Evolutionary conservation across 2,888 invertebrate species (phyloP).

Genomic region (Volucella inflata): DNA sequence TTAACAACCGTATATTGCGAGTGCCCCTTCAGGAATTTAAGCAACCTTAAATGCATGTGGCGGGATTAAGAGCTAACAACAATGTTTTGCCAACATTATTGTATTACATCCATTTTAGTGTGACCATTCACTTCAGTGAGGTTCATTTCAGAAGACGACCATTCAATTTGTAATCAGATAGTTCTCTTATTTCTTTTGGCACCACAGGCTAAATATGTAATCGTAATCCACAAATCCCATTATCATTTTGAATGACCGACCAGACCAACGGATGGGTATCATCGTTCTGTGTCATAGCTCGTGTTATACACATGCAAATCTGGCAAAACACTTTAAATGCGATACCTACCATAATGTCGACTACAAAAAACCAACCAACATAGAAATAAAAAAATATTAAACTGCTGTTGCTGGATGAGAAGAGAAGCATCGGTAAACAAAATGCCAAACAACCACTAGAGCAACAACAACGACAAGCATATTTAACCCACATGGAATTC

Average conservation of each 20-base stretch:
- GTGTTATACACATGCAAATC: conserved; percentile 73
- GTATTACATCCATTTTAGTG: background rate
- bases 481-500: conserved; percentile 54
- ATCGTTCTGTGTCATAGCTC: conserved; percentile 67
- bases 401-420: conserved; percentile 25
- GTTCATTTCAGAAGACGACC: conserved; percentile 11
- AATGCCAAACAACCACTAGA: conserved; percentile 49
- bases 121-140: background rate
- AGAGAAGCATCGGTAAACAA: conserved; percentile 34
- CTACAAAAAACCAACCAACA: conserved; percentile 21
- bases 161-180: conserved; percentile 53
- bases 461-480: conserved; percentile 30
- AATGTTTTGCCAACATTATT: too few relatives aligned
- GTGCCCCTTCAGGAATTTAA: too few relatives aligned
- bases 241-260: conserved; percentile 60
- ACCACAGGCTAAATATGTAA: conserved; percentile 50
- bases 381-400: conserved; percentile 1
- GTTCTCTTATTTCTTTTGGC: conserved; percentile 59
- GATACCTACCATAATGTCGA: conserved; percentile 59
- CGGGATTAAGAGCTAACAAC: too few relatives aligned
- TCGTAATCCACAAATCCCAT: conserved; percentile 59
- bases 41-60: too few relatives aligned
- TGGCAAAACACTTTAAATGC: conserved; percentile 72
- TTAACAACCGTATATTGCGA: too few relatives aligned
- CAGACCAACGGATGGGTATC: conserved; percentile 55